These are phyloP conservation scores for Stictocephala bisonia DNA, from an alignment of 2,888 invertebrate genomes.

Conservation along the genomic window DNA sequence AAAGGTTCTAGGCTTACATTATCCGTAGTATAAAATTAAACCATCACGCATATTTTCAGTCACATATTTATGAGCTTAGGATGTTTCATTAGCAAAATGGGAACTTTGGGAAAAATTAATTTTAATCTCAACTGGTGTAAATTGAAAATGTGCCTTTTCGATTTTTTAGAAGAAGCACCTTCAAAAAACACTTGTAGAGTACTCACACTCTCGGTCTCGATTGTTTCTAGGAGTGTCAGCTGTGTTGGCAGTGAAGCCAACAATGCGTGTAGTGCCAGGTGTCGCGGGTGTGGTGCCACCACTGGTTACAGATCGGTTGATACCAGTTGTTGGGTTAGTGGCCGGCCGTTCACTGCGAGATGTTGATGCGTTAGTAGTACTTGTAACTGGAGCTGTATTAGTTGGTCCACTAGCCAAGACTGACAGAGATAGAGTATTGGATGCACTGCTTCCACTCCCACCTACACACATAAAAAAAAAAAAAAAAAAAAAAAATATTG, in stretches of 20 bases:
- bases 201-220: slow-evolving; percentile 63
- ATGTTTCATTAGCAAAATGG: no score
- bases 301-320: slow-evolving; percentile 13
- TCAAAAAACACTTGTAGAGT: no score
- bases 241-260: slow-evolving; percentile 60
- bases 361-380: background rate
- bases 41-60: no score
- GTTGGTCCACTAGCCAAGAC: slow-evolving; percentile 29
- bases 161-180: no score
- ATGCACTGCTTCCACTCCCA: background rate
- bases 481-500: no score
- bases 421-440: slow-evolving; percentile 28
- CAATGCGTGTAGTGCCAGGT: slow-evolving; percentile 58
- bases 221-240: slow-evolving; percentile 64
- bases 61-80: no score
- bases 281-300: slow-evolving; percentile 51
- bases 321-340: slow-evolving; percentile 12
- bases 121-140: no score
- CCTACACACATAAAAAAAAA: no score
- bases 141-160: no score
- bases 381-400: background rate
- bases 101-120: no score
- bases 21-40: no score
- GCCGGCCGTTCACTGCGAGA: background rate
- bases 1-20: no score